Evolutionary conservation across 1,140 invertebrate species (phyloP).

Genomic region (Pachypeltis micranthus): DNA sequence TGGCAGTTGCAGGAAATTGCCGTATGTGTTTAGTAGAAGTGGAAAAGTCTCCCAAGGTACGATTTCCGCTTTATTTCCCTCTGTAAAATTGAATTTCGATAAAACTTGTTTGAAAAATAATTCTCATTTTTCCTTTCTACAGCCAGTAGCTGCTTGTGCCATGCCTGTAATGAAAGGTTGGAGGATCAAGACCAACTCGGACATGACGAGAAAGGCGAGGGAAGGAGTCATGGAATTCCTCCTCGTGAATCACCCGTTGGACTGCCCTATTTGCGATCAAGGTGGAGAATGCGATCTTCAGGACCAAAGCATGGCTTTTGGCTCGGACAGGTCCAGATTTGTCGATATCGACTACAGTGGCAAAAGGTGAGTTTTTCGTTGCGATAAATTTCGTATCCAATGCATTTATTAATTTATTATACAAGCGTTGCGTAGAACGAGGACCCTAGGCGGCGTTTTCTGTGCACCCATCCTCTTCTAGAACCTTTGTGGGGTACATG

Average conservation of each 20-base stretch:
- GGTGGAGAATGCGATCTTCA: conserved; percentile 98
- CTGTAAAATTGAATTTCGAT: too few relatives aligned
- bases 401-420: too few relatives aligned
- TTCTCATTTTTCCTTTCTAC: too few relatives aligned
- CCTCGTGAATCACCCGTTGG: conserved; percentile 94
- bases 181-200: conserved; percentile 95
- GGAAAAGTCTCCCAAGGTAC: conserved; percentile 79
- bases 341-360: conserved; percentile 86
- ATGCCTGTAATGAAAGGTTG: conserved; percentile 99
- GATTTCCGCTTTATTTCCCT: too few relatives aligned
- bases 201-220: conserved; percentile 84
- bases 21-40: conserved; percentile 99
- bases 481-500: too few relatives aligned
- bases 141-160: conserved; percentile 98
- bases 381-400: too few relatives aligned
- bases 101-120: too few relatives aligned
- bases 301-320: conserved; percentile 99
- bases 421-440: too few relatives aligned
- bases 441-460: too few relatives aligned
- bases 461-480: too few relatives aligned
- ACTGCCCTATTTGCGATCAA: conserved; percentile 99
- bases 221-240: conserved; percentile 99
- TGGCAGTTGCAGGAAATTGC: conserved; percentile 96
- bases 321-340: conserved; percentile 88
- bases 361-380: conserved; percentile 52